A percentile compares a stretch with the other conserved stretches of the same genome.
phyloP scores from a whole-genome alignment of 2,113 vertebrate genomes.

The Tamias sibiricus region DNA sequence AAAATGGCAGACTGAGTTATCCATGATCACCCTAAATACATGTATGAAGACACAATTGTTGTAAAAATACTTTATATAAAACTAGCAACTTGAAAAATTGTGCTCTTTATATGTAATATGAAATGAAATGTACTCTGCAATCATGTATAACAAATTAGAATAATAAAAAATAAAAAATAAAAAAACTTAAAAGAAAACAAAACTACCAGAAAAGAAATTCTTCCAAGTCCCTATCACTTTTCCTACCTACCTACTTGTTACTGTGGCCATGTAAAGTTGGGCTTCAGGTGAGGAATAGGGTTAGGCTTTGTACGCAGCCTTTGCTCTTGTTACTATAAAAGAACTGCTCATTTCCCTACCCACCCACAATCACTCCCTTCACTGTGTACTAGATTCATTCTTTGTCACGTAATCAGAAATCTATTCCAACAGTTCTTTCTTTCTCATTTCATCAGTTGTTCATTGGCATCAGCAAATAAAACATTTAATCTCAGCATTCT shows the following conservation, averaged over 20 bases:
- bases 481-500: neutral
- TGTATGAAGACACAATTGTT: too few species aligned
- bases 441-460: neutral
- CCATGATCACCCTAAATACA: too few species aligned
- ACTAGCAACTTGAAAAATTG: too few species aligned
- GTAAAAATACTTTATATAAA: too few species aligned
- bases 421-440: neutral
- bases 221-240: neutral
- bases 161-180: too few species aligned
- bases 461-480: neutral
- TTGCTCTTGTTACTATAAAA: neutral
- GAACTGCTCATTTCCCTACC: neutral
- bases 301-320: neutral
- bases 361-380: neutral
- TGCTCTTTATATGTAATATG: too few species aligned
- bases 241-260: neutral
- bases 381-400: neutral
- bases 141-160: too few species aligned
- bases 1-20: too few species aligned
- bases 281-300: neutral
- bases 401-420: neutral
- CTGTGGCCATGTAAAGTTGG: neutral
- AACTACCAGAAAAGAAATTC: neutral
- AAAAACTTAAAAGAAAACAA: too few species aligned
- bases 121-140: too few species aligned